A percentile compares a stretch with the other conserved stretches of the same genome.
Conservation (phyloP, 2,888 invertebrate genomes). For the Schizotus pectinicornis region DNA sequence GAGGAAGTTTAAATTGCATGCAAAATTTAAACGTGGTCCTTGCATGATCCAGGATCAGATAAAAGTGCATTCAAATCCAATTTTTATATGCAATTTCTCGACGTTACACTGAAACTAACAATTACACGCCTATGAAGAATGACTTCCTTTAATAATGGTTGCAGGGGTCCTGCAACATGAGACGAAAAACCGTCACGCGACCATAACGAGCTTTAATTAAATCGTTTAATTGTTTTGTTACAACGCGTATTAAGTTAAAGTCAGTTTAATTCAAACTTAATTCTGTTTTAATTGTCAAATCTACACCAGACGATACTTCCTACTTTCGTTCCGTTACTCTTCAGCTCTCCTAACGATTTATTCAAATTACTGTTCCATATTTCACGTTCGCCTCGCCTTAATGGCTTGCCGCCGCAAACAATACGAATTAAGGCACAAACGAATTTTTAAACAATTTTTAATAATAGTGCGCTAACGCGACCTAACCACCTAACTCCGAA, state of each 20-base stretch:
- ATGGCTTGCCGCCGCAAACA: constrained; percentile 15
- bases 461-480: too few species aligned
- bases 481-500: too few species aligned
- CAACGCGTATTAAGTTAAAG: constrained; percentile 35
- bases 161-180: constrained; percentile 34
- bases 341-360: constrained; percentile 25
- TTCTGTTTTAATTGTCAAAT: constrained; percentile 44
- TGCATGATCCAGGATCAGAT: constrained; percentile 45
- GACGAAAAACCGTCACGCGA: constrained; percentile 41
- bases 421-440: constrained; percentile 17
- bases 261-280: constrained; percentile 41
- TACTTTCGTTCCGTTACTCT: constrained; percentile 26
- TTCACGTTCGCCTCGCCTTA: constrained; percentile 16
- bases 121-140: constrained; percentile 48
- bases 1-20: constrained; percentile 41
- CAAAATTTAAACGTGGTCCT: constrained; percentile 45
- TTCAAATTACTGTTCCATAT: constrained; percentile 24
- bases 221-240: constrained; percentile 44
- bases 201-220: constrained; percentile 40
- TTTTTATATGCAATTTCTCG: constrained; percentile 39
- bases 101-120: constrained; percentile 39
- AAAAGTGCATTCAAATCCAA: constrained; percentile 44
- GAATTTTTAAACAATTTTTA: constrained; percentile 15
- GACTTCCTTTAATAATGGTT: constrained; percentile 46
- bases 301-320: constrained; percentile 30